phyloP scores from a whole-genome alignment of 1,140 invertebrate genomes.

The Eurytemora carolleeae region DNA sequence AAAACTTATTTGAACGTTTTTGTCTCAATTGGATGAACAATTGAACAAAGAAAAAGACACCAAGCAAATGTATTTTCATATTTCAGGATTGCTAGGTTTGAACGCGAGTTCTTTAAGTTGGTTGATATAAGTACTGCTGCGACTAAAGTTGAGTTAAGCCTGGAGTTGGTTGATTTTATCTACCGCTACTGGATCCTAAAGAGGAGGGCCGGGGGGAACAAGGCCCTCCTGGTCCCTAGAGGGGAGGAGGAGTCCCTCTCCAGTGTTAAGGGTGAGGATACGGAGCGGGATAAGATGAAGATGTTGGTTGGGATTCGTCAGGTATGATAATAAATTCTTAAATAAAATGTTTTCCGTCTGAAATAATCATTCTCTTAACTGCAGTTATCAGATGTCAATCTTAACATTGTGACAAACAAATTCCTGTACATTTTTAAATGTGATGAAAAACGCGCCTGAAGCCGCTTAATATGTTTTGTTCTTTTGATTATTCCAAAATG shows the following conservation, averaged over 20 bases:
- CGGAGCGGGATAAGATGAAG: conserved; percentile 76
- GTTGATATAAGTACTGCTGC: conserved; percentile 52
- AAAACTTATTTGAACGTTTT: too few species aligned
- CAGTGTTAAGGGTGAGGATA: conserved; percentile 36
- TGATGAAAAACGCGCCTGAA: too few species aligned
- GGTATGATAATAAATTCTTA: conserved; percentile 28
- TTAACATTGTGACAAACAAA: too few species aligned
- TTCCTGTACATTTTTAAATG: too few species aligned
- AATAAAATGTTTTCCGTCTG: too few species aligned
- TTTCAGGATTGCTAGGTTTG: conserved; percentile 61
- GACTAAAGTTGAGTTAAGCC: conserved; percentile 47
- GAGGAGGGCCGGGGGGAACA: conserved; percentile 55
- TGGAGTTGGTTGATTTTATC: conserved; percentile 58
- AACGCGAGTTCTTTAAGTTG: conserved; percentile 78
- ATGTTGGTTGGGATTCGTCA: conserved; percentile 86
- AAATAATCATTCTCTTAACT: too few species aligned
- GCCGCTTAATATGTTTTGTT: too few species aligned
- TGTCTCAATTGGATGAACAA: too few species aligned
- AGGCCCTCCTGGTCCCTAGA: conserved; percentile 63
- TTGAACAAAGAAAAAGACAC: neutral
- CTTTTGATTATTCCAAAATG: too few species aligned
- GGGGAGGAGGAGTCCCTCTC: conserved; percentile 53
- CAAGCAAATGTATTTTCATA: neutral
- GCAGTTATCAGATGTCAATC: too few species aligned
- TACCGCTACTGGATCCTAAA: conserved; percentile 92